Conservation (phyloP, 2,113 vertebrate genomes). For the Pitta sordida region DNA sequence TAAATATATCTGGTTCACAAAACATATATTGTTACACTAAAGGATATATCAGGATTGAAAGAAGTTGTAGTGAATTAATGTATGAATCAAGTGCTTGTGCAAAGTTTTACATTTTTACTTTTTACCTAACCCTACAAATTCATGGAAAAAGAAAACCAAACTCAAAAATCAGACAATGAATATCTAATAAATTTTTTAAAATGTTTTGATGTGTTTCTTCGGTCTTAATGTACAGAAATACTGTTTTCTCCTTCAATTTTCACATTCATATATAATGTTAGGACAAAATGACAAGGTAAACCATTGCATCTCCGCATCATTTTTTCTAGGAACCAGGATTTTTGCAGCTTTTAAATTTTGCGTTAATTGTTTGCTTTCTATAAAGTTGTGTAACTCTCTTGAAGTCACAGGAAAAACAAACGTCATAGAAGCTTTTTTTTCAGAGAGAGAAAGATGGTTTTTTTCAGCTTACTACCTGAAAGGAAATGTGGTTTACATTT, state of each 20-base stretch:
- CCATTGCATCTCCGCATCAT: not conserved
- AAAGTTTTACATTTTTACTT: not conserved
- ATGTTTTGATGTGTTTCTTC: not conserved
- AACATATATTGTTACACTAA: not conserved
- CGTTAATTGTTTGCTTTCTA: not conserved
- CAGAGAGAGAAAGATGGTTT: not conserved
- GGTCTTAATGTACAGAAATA: not conserved
- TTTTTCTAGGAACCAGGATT: not conserved
- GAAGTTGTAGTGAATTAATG: not conserved
- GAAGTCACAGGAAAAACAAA: not conserved
- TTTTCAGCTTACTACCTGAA: not conserved
- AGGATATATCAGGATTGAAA: not conserved
- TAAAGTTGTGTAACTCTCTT: not conserved
- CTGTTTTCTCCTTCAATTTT: not conserved
- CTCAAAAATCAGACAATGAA: not conserved
- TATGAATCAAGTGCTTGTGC: not conserved
- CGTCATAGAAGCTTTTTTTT: not conserved
- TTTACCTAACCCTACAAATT: not conserved
- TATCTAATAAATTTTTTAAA: not conserved
- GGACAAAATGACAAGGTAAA: not conserved
- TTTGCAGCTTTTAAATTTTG: not conserved
- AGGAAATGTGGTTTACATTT: not conserved
- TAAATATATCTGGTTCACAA: not conserved
- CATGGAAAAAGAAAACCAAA: not conserved
- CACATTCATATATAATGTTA: not conserved